phyloP scores from a whole-genome alignment of 1,140 invertebrate species.

The Vollenhovia emeryi region DNA sequence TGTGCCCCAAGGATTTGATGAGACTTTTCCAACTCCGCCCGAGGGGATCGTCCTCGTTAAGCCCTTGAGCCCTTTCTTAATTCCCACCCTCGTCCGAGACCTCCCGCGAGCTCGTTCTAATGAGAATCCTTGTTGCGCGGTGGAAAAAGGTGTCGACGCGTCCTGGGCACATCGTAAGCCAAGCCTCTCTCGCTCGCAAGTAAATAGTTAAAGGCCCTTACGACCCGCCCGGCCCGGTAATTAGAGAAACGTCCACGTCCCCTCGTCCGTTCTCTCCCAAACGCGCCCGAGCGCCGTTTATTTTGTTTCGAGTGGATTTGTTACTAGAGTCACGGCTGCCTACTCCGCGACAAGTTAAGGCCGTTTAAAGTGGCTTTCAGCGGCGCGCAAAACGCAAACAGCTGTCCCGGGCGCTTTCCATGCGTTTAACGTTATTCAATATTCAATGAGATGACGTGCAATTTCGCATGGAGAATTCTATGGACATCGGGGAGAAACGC shows the following conservation, averaged over 20 bases:
- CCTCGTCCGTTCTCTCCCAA: not conserved
- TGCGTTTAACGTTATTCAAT: slow-evolving; percentile 38
- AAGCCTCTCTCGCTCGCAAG: not conserved
- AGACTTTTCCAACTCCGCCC: slow-evolving; percentile 16
- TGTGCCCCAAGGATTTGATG: not conserved
- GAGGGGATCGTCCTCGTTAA: slow-evolving; percentile 38
- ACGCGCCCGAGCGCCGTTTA: not conserved
- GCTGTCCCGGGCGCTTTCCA: slow-evolving; percentile 3
- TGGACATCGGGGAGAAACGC: not conserved
- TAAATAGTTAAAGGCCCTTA: slow-evolving; percentile 29
- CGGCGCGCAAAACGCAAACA: not conserved
- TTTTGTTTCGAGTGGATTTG: slow-evolving; percentile 31
- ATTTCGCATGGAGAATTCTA: slow-evolving; percentile 1
- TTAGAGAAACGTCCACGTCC: slow-evolving; percentile 29
- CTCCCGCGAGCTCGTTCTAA: not conserved
- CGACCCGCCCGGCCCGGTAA: slow-evolving; percentile 6
- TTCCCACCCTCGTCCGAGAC: not conserved
- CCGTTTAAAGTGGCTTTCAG: slow-evolving; percentile 17
- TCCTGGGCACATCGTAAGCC: not conserved
- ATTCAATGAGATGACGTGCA: slow-evolving; percentile 12
- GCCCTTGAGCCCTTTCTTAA: not conserved
- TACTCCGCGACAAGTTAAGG: not conserved
- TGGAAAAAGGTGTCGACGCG: not conserved
- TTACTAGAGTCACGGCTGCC: slow-evolving; percentile 29
- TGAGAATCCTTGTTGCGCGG: slow-evolving; percentile 5